Conservation (phyloP, 2,888 invertebrate species). For the Chymomyza fuscimana region DNA sequence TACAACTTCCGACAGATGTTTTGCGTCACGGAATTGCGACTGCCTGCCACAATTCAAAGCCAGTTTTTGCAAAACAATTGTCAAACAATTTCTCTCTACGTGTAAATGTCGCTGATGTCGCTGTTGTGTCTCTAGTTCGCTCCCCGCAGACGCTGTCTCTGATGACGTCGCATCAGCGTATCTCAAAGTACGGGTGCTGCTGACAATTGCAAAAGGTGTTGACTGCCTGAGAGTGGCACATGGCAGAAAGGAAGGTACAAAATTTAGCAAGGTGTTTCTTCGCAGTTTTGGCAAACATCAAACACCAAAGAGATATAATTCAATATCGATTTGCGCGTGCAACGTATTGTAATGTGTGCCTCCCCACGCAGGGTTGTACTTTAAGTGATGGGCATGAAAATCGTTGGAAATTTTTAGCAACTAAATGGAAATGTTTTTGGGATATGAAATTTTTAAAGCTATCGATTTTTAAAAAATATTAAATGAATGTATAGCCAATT, state of each 20-base stretch:
- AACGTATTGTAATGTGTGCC: not conserved
- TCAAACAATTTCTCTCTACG: slow-evolving; percentile 43
- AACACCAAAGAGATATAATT: slow-evolving; percentile 57
- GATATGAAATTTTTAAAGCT: not conserved
- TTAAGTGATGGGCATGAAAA: not conserved
- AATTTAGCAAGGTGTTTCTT: slow-evolving; percentile 20
- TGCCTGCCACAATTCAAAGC: slow-evolving; percentile 1
- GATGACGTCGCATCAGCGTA: slow-evolving; percentile 13
- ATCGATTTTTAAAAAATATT: no score
- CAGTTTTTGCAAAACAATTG: slow-evolving; percentile 56
- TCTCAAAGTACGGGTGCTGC: slow-evolving; percentile 55
- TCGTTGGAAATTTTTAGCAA: not conserved
- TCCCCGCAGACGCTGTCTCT: not conserved
- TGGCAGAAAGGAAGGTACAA: slow-evolving; percentile 3
- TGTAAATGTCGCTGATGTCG: slow-evolving; percentile 28
- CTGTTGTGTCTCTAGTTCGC: slow-evolving; percentile 47
- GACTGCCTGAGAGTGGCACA: not conserved
- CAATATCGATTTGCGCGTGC: slow-evolving; percentile 42
- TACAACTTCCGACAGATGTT: slow-evolving; percentile 75
- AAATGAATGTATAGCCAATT: no score
- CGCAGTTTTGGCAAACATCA: slow-evolving; percentile 38
- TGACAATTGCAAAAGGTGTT: slow-evolving; percentile 65
- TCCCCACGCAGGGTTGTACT: not conserved
- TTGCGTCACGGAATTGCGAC: slow-evolving; percentile 49
- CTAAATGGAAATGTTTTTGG: not conserved